Conservation (phyloP, 2,888 invertebrate species). For the Exephanes ischioxanthus region DNA sequence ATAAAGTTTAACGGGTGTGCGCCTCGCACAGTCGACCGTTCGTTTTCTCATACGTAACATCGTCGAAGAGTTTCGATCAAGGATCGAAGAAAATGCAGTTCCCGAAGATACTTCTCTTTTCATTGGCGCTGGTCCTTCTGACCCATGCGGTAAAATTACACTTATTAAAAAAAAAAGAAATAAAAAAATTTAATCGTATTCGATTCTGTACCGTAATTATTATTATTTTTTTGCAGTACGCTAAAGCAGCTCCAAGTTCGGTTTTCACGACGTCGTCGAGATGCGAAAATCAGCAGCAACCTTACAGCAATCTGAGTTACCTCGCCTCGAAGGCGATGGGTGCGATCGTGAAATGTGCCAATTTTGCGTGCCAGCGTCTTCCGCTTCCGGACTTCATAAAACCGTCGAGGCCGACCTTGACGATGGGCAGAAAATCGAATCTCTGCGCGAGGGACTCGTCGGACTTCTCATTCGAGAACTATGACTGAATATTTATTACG, state of each 20-base stretch:
- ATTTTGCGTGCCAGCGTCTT: slow-evolving; percentile 66
- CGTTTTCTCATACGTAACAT: slow-evolving; percentile 25
- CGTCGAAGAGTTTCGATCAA: background rate
- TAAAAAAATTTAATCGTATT: background rate
- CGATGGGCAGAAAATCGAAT: slow-evolving; percentile 34
- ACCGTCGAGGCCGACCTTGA: slow-evolving; percentile 37
- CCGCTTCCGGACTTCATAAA: slow-evolving; percentile 64
- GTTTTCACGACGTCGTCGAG: slow-evolving; percentile 13
- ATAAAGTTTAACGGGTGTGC: background rate
- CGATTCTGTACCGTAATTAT: background rate
- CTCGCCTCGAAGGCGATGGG: slow-evolving; percentile 67
- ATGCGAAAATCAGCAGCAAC: slow-evolving; percentile 20
- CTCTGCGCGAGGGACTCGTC: slow-evolving; percentile 6
- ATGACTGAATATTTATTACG: slow-evolving; percentile 35
- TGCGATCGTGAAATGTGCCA: slow-evolving; percentile 65
- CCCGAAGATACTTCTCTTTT: slow-evolving; percentile 20
- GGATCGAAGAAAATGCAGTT: slow-evolving; percentile 22
- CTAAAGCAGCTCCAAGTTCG: slow-evolving; percentile 53
- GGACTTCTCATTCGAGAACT: slow-evolving; percentile 55
- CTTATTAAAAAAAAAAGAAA: background rate
- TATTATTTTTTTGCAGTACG: slow-evolving; percentile 14
- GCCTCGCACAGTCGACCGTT: slow-evolving; percentile 31
- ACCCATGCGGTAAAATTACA: slow-evolving; percentile 34
- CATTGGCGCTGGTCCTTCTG: slow-evolving; percentile 3
- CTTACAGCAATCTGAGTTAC: slow-evolving; percentile 52